Conservation (phyloP, 2,113 vertebrate species). For the human region GRCh38 chr11:21349501-21350000, state of each 20-base stretch:
- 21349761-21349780: not conserved
- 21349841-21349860: not conserved
- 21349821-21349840: not conserved
- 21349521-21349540: not conserved
- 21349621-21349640: not conserved
- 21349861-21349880: not conserved
- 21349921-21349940: not conserved
- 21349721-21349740: not conserved
- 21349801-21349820: not conserved
- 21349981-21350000: not conserved
- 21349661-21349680: not conserved
- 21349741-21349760: not conserved
- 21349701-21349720: not conserved
- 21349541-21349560: not conserved
- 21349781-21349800: not conserved
- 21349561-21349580: not conserved
- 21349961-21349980: not conserved
- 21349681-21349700: not conserved
- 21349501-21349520: not conserved
- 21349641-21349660: not conserved
- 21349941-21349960: not conserved
- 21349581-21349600: not conserved
- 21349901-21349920: not conserved
- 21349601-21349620: not conserved
- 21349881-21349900: conserved; percentile 1